These are phyloP conservation scores for Atta cephalotes DNA, from an alignment of 1,140 invertebrate genomes.

Conservation along the genomic window DNA sequence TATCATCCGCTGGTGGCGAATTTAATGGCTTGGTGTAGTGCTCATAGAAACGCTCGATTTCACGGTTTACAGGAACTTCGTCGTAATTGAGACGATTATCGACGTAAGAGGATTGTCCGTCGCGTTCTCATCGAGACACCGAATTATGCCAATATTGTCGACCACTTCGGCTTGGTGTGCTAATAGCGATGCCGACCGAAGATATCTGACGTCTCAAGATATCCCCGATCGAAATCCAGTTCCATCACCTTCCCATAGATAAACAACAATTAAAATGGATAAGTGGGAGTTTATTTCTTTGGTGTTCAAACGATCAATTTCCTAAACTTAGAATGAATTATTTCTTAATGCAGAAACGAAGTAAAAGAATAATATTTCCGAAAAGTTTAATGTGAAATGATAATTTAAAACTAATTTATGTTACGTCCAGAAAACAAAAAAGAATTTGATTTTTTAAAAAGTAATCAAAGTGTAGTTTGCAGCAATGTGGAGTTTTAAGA, in stretches of 20 bases:
- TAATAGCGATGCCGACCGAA: conserved; percentile 57
- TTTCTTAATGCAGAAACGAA: background rate
- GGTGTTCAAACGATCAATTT: background rate
- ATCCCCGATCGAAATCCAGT: conserved; percentile 10
- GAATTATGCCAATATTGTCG: conserved; percentile 60
- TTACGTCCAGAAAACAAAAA: background rate
- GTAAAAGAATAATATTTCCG: background rate
- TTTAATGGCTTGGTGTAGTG: conserved; percentile 64
- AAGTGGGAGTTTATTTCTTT: background rate
- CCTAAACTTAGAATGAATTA: background rate
- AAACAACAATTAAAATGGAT: conserved; percentile 37
- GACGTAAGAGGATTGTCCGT: conserved; percentile 64
- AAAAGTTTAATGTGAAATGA: background rate
- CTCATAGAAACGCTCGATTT: conserved; percentile 59
- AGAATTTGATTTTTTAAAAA: background rate
- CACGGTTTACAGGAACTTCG: conserved; percentile 62
- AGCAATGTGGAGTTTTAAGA: background rate
- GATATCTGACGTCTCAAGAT: conserved; percentile 50
- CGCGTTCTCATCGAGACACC: conserved; percentile 63
- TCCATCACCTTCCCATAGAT: background rate
- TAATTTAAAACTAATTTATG: background rate
- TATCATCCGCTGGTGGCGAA: conserved; percentile 57
- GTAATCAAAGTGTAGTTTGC: background rate
- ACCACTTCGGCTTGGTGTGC: conserved; percentile 35
- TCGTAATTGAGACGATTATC: conserved; percentile 67